A percentile compares a stretch with the other conserved stretches of the same genome.
Evolutionary conservation across 2,888 invertebrate genomes (phyloP).

Genomic region (Cheilosia vulpina): DNA sequence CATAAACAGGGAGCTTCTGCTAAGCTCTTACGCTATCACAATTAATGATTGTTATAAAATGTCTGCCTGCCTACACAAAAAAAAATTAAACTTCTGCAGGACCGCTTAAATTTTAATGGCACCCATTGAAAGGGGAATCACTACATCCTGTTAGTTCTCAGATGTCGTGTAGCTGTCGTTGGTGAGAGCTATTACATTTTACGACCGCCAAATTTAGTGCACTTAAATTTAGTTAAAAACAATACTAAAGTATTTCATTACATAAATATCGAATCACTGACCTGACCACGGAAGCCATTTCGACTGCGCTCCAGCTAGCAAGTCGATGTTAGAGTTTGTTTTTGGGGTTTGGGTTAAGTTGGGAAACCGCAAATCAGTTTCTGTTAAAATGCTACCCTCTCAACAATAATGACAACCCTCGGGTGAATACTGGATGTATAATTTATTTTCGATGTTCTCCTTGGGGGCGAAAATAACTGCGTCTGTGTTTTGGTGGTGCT

Average conservation of each 20-base stretch:
- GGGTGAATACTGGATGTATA: not conserved
- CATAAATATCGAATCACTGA: constrained; percentile 37
- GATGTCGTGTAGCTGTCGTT: constrained; percentile 26
- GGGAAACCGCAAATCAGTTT: constrained; percentile 18
- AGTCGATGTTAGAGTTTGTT: constrained; percentile 12
- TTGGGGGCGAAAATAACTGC: constrained; percentile 1
- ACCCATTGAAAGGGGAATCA: constrained; percentile 16
- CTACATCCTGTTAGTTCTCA: not conserved
- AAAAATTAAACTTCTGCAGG: not conserved
- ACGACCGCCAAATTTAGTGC: constrained; percentile 46
- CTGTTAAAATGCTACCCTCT: constrained; percentile 22
- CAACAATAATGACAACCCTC: not conserved
- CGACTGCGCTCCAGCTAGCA: not conserved
- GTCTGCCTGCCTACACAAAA: constrained; percentile 19
- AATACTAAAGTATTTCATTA: constrained; percentile 35
- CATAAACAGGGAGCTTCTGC: constrained; percentile 26
- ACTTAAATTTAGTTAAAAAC: constrained; percentile 57
- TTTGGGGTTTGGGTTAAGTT: not conserved
- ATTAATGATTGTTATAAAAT: constrained; percentile 40
- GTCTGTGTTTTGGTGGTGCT: constrained; percentile 10
- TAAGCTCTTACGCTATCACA: constrained; percentile 2
- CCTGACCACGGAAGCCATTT: constrained; percentile 9
- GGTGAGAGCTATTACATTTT: constrained; percentile 45
- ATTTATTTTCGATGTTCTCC: constrained; percentile 28
- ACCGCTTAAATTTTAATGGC: constrained; percentile 35